phyloP scores from a whole-genome alignment of 2,888 invertebrate species.

The Pimpla rufipes region DNA sequence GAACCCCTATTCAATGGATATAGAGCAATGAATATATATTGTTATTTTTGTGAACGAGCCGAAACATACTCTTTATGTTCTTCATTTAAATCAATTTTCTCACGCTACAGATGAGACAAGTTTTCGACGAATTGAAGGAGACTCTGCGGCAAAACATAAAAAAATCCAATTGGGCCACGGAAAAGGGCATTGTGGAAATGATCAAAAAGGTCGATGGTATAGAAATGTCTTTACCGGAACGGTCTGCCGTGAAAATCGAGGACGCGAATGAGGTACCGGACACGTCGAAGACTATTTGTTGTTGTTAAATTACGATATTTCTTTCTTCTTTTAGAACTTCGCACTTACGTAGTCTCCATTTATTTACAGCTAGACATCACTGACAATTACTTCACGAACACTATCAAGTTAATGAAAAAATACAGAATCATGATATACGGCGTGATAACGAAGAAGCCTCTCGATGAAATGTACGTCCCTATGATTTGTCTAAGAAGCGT shows the following conservation, averaged over 20 bases:
- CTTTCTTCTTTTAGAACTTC: conserved; percentile 36
- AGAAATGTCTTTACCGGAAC: conserved; percentile 71
- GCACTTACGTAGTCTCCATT: conserved; percentile 21
- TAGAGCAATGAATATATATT: not conserved
- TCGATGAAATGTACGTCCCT: no score
- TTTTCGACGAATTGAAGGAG: conserved; percentile 72
- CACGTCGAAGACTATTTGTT: conserved; percentile 17
- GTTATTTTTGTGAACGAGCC: not conserved
- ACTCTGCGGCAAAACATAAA: conserved; percentile 70
- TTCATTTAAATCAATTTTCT: not conserved
- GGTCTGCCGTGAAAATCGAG: conserved; percentile 59
- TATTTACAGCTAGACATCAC: conserved; percentile 71
- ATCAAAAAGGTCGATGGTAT: conserved; percentile 72
- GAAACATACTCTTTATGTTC: not conserved
- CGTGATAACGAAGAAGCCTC: conserved; percentile 66
- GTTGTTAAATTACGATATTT: not conserved
- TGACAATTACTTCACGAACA: conserved; percentile 75
- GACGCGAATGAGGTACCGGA: conserved; percentile 25
- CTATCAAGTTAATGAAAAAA: conserved; percentile 73
- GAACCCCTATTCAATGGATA: not conserved
- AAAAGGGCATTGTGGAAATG: conserved; percentile 62
- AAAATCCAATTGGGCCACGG: conserved; percentile 68
- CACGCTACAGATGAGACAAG: conserved; percentile 66
- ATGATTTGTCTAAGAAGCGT: conserved; percentile 32
- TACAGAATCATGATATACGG: conserved; percentile 75